Conservation (phyloP, 2,888 invertebrate genomes). For the Spialia ferax region DNA sequence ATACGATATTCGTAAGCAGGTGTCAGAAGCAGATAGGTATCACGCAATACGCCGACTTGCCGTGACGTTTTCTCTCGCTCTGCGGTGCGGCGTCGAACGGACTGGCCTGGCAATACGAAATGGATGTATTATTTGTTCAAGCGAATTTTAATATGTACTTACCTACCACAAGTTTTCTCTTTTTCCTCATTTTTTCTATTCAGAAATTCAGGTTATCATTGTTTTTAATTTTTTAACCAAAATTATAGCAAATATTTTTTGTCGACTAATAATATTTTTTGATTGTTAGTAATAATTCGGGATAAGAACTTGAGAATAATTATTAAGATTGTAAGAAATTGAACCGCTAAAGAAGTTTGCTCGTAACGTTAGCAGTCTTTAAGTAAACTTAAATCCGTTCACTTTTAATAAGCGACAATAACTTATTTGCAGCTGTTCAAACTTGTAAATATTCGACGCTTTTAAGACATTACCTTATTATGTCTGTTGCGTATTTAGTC, state of each 20-base stretch:
- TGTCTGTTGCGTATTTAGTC: constrained; percentile 6
- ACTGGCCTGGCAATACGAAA: constrained; percentile 69
- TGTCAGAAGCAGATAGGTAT: constrained; percentile 63
- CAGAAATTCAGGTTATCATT: constrained; percentile 9
- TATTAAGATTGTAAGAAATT: neutral
- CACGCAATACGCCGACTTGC: constrained; percentile 66
- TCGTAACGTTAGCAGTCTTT: neutral
- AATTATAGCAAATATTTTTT: neutral
- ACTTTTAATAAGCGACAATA: constrained; percentile 16
- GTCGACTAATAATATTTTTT: too few relatives aligned
- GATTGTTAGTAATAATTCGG: neutral
- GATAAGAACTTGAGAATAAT: neutral
- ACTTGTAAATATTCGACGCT: constrained; percentile 4
- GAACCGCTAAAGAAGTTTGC: neutral
- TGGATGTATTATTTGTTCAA: constrained; percentile 76
- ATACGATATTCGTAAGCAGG: constrained; percentile 68
- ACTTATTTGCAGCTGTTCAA: constrained; percentile 33
- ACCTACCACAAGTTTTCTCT: constrained; percentile 69
- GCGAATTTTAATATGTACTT: constrained; percentile 63
- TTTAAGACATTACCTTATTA: constrained; percentile 16
- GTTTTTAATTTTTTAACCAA: neutral
- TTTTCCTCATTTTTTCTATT: constrained; percentile 50
- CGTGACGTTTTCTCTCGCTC: constrained; percentile 74
- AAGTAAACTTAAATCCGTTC: neutral
- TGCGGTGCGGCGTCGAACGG: constrained; percentile 67